These are phyloP conservation scores for Adineta ricciae DNA, from an alignment of 2,888 invertebrate species.

Conservation along the genomic window DNA sequence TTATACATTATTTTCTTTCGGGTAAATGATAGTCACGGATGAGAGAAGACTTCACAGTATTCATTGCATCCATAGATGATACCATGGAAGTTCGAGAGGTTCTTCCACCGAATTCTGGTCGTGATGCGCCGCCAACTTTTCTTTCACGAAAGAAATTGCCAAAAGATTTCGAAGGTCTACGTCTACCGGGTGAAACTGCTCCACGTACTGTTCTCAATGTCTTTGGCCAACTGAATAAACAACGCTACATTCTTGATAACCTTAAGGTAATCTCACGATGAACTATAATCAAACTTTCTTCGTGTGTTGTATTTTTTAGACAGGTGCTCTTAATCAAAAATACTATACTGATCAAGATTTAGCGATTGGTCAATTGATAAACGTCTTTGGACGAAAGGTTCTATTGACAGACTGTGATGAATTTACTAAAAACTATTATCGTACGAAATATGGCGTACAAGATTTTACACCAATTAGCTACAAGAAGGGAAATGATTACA, in stretches of 20 bases:
- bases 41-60: not conserved
- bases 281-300: too few species aligned
- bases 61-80: constrained; percentile 56
- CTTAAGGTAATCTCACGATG: constrained; percentile 41
- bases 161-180: constrained; percentile 56
- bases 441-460: constrained; percentile 58
- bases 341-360: constrained; percentile 62
- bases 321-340: constrained; percentile 45
- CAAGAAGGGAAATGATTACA: not conserved
- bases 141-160: constrained; percentile 67
- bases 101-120: constrained; percentile 59
- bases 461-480: constrained; percentile 27
- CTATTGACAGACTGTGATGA: constrained; percentile 72
- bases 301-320: constrained; percentile 38
- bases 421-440: constrained; percentile 74
- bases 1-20: constrained; percentile 71
- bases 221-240: constrained; percentile 49
- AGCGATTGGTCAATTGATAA: constrained; percentile 68
- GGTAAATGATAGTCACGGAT: not conserved
- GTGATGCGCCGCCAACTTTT: constrained; percentile 64
- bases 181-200: constrained; percentile 46
- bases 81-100: constrained; percentile 76
- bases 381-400: constrained; percentile 70
- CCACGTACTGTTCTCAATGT: constrained; percentile 51
- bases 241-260: constrained; percentile 49